Base-by-base conservation (phyloP, 2,888 invertebrate genomes). In the Andrena camellia region DNA sequence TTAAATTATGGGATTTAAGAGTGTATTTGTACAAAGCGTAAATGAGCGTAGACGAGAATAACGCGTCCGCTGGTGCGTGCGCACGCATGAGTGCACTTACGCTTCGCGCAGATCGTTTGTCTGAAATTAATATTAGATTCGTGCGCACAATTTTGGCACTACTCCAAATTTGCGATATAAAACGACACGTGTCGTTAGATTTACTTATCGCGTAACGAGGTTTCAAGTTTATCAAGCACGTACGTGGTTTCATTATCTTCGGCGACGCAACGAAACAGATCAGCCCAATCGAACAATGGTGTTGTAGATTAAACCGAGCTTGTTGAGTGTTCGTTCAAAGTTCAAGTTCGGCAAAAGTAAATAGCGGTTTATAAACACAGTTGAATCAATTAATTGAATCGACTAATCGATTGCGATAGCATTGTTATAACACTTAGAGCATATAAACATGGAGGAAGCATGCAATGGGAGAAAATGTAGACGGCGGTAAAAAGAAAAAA, bases 71-170 rank as follows among this genome's bases (percentile, higher is more conserved):
- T n/a, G 20, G 20, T 31, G 42, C 66, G 4, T 50, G 13, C 20
- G 62, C 35, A 13, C 42, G 23, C 13, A 33, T 8, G 1, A 5
- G 20, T 72, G 29, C 26, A 33, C 26, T 10, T 74, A 63, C 33
- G n/a, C 50, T 42, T 52, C 20, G 8, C 52, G 29, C 48, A 66
- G 17, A 42, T 48, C n/a, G 31, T 42, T 59, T 6, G n/a, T 52
- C 63, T 35, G n/a, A 77, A 78, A 80, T 59, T 83, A 83, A 78
- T 74, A 80, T 77, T 80, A 71, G 85, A 8, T n/a, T 23, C 70
- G 70, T 79, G 69, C 26, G 67, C 72, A 82, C 23, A 29, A 66
- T 54, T 26, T 77, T 85, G 85, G 85, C 83, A 17, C 13, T 29
- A 59, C 20, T n/a, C 60, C 85, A 83, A 75, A 69, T 71, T 60